Percentiles rank a stretch among this genome's conserved stretches.
phyloP scores from a whole-genome alignment of 1,140 invertebrate species.

The Listronotus bonariensis region DNA sequence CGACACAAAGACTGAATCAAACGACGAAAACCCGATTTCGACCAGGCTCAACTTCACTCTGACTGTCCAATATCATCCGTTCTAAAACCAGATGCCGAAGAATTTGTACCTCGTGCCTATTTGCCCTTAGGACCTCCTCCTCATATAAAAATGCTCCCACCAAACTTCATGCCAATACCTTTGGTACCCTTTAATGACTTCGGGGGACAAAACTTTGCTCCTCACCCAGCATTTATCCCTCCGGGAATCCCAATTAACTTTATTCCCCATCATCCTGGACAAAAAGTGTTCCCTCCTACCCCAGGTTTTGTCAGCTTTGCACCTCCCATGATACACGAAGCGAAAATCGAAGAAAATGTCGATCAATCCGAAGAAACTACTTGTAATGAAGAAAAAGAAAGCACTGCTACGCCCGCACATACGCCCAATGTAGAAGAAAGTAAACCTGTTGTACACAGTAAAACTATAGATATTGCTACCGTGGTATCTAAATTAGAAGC shows the following conservation, averaged over 20 bases:
- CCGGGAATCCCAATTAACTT: conserved; percentile 47
- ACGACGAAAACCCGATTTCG: conserved; percentile 3
- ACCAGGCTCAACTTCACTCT: conserved; percentile 11
- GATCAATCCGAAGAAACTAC: conserved; percentile 8
- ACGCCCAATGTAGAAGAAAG: conserved; percentile 21
- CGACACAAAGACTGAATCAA: conserved; percentile 31
- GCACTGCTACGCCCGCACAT: conserved; percentile 21
- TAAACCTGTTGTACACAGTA: conserved; percentile 24
- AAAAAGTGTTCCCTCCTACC: conserved; percentile 24
- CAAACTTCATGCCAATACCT: conserved; percentile 48
- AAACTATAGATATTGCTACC: conserved; percentile 51
- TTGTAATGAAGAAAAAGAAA: conserved; percentile 15
- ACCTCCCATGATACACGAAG: conserved; percentile 18
- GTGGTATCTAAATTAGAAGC: conserved; percentile 54
- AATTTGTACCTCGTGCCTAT: conserved; percentile 51
- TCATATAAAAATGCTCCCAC: conserved; percentile 46
- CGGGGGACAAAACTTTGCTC: conserved; percentile 35
- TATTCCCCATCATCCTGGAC: conserved; percentile 40
- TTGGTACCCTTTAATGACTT: conserved; percentile 40
- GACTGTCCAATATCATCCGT: conserved; percentile 33
- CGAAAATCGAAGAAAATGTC: conserved; percentile 21
- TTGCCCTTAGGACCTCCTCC: conserved; percentile 33
- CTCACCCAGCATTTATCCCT: conserved; percentile 34
- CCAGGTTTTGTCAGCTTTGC: conserved; percentile 16
- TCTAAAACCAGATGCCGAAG: conserved; percentile 54